Evolutionary conservation across 2,113 vertebrate genomes (phyloP), one percentile per base, ranked within the genome.

Genomic region (Puma concolor): DNA sequence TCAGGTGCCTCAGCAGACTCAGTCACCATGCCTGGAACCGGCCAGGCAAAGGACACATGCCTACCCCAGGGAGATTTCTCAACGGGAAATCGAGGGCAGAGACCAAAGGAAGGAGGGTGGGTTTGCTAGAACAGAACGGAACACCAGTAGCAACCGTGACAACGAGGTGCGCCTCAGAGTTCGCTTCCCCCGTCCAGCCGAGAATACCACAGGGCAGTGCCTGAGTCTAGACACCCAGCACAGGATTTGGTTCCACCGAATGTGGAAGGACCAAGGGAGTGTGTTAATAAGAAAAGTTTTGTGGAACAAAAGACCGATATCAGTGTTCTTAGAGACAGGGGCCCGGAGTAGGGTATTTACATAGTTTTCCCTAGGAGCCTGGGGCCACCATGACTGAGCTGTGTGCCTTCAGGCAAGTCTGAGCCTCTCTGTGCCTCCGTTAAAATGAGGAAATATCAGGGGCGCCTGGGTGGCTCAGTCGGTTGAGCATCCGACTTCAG

Each of bases 121-220:
- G 52, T 41, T 36, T 36, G n/a, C 41, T 44, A 44, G 50, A 36
- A 38, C 83, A 25, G 54, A 15, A 31, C 31, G 23, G 11, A 25
- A 3, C 1, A 16, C 3, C n/a, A 83, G 14, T 41, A 48, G 16
- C 12, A 25, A 29, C 23, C 25, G 9, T 23, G 3, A 12, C 23
- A 2, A 3, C 5, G 15, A 25, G 66, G 64, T 36, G 9, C 4
- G 31, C 15, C 17, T 5, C 2, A 0, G 21, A 54, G 13, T 60
- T 57, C 0, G 0, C 15, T 66, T 54, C 17, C 69, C 33, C 72
- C 10, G 13, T 11, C 7, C 52, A 31, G 14, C n/a, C 4, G 12
- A 66, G 66, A 57, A 41, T 29, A 21, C 16, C 17, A 27, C 7
- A 72, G 66, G n/a, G 82, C 11, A 41, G 31, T 2, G 4, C 2